Evolutionary conservation across 2,797 vertebrate species (phyloP).

Genomic region (Melanotaenia maccullochi): DNA sequence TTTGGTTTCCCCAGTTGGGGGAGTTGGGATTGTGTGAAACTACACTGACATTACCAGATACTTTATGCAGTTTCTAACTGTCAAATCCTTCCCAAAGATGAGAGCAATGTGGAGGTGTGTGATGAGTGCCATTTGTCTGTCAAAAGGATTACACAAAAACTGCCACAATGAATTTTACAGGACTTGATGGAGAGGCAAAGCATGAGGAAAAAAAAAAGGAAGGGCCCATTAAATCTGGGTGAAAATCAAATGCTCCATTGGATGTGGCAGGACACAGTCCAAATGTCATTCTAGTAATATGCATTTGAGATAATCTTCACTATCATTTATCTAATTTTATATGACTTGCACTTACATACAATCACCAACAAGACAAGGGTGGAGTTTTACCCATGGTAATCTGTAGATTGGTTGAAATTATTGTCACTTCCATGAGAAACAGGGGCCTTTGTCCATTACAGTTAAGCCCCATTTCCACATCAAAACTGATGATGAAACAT

Average conservation of each 20-base stretch:
- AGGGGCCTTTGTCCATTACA: too few species aligned
- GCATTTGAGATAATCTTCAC: neutral
- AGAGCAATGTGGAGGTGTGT: neutral
- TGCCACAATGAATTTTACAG: neutral
- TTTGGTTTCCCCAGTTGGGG: slow-evolving; percentile 27
- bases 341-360: neutral
- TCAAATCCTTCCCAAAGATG: neutral
- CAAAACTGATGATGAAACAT: neutral
- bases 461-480: neutral
- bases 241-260: neutral
- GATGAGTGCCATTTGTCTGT: neutral
- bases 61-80: slow-evolving; percentile 2
- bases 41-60: slow-evolving; percentile 14
- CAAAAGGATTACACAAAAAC: neutral
- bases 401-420: too few species aligned
- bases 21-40: slow-evolving; percentile 40
- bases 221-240: neutral
- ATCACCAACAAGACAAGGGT: neutral
- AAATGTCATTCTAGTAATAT: neutral
- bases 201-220: neutral
- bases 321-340: neutral
- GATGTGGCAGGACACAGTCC: neutral
- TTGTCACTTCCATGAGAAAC: too few species aligned
- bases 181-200: neutral
- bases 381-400: too few species aligned